These are phyloP conservation scores for Metridium senile DNA, from an alignment of 92 coral and sea anemone species.

Conservation along the genomic window DNA sequence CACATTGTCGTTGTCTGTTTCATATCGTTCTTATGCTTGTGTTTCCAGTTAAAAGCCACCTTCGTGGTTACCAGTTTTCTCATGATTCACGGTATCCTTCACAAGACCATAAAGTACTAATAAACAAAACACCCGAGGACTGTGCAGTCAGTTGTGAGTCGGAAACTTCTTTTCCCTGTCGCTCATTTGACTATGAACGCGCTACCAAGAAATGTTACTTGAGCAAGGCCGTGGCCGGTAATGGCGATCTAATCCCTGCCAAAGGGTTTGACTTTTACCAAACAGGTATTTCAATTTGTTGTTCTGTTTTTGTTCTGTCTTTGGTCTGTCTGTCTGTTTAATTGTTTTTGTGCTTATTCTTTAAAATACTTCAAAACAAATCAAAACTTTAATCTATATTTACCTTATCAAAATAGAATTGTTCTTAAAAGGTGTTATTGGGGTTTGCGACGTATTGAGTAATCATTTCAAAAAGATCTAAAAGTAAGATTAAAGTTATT, in stretches of 20 bases:
- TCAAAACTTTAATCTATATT: too few relatives aligned
- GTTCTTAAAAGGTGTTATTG: too few relatives aligned
- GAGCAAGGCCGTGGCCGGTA: slow-evolving; percentile 61
- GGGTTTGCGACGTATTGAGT: too few relatives aligned
- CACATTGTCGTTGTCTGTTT: neutral
- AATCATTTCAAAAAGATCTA: too few relatives aligned
- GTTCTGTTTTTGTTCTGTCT: too few relatives aligned
- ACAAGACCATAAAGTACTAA: slow-evolving; percentile 68
- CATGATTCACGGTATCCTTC: slow-evolving; percentile 63
- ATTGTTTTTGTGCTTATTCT: too few relatives aligned
- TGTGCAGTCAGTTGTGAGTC: slow-evolving; percentile 82
- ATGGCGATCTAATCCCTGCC: slow-evolving; percentile 26
- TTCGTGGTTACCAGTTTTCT: slow-evolving; percentile 62
- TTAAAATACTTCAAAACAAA: too few relatives aligned
- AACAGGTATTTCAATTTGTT: slow-evolving; percentile 46
- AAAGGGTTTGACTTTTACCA: slow-evolving; percentile 79
- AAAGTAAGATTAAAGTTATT: too few relatives aligned
- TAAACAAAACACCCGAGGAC: slow-evolving; percentile 56
- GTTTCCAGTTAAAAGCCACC: slow-evolving; percentile 57
- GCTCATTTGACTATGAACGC: slow-evolving; percentile 89
- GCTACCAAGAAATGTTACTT: slow-evolving; percentile 63
- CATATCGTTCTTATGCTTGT: neutral
- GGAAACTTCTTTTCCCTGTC: slow-evolving; percentile 79
- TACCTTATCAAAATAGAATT: too few relatives aligned
- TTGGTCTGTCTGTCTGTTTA: too few relatives aligned